Evolutionary conservation across 2,113 vertebrate species (phyloP).

Genomic region (Bostrychus sinensis): DNA sequence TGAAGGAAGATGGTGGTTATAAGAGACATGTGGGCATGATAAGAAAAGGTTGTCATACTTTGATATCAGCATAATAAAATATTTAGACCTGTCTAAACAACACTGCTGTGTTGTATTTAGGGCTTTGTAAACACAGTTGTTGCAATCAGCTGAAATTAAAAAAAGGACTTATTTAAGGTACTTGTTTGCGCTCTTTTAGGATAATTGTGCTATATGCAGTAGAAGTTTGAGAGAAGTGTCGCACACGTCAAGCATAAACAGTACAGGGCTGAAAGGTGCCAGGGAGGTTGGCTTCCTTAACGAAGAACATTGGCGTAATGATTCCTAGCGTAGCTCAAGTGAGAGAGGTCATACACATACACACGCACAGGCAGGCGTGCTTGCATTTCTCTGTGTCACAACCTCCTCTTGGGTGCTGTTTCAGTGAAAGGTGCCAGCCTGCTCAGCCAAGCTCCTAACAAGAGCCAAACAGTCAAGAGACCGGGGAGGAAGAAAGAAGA

Average conservation of each 20-base stretch:
- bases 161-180: conserved; percentile 22
- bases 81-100: neutral
- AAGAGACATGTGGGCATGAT: conserved; percentile 5
- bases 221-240: conserved; percentile 38
- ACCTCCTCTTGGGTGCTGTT: conserved; percentile 69
- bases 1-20: conserved; percentile 4
- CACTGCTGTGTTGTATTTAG: neutral
- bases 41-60: conserved; percentile 5
- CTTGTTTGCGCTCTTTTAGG: conserved; percentile 15
- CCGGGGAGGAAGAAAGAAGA: conserved; percentile 40
- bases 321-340: conserved; percentile 62
- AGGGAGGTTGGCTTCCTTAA: conserved; percentile 52
- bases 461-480: conserved; percentile 71
- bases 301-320: conserved; percentile 62
- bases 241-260: conserved; percentile 32
- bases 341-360: conserved; percentile 46
- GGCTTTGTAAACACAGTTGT: conserved; percentile 1
- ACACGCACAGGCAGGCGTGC: conserved; percentile 25
- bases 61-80: conserved; percentile 6
- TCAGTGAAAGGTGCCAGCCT: conserved; percentile 74
- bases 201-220: conserved; percentile 27
- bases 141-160: conserved; percentile 1
- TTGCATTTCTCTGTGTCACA: conserved; percentile 48
- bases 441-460: conserved; percentile 74
- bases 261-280: conserved; percentile 52